A percentile compares a stretch with the other conserved stretches of the same genome.
phyloP scores from a whole-genome alignment of 2,113 vertebrate species.

The Xiphophorus couchianus region DNA sequence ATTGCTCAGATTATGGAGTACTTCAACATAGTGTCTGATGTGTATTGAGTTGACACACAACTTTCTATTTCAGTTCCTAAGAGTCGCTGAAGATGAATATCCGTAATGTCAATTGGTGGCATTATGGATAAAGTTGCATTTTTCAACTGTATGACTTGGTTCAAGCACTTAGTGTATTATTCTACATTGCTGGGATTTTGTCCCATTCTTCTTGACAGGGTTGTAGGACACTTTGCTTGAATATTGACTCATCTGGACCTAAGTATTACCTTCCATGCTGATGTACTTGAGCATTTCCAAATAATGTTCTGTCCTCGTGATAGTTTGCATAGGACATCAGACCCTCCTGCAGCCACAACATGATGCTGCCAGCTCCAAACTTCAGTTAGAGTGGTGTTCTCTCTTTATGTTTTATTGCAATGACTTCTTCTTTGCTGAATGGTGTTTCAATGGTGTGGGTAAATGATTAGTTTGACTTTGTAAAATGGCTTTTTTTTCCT shows the following conservation, averaged over 20 bases:
- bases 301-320: neutral
- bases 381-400: neutral
- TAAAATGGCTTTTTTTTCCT: neutral
- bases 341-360: neutral
- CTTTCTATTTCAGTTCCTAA: neutral
- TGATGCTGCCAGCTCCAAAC: neutral
- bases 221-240: neutral
- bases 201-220: too few species aligned
- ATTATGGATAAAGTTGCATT: neutral
- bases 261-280: neutral
- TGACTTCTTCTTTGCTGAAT: neutral
- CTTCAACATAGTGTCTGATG: too few species aligned
- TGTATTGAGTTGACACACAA: too few species aligned
- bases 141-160: neutral
- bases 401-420: neutral
- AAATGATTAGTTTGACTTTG: neutral
- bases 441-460: neutral
- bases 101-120: neutral
- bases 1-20: too few species aligned
- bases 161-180: neutral
- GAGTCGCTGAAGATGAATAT: neutral
- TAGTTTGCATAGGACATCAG: neutral
- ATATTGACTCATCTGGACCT: too few species aligned
- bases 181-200: too few species aligned
- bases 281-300: neutral